Evolutionary conservation across 2,888 invertebrate species (phyloP).

Genomic region (Aspidiotus rigidus): DNA sequence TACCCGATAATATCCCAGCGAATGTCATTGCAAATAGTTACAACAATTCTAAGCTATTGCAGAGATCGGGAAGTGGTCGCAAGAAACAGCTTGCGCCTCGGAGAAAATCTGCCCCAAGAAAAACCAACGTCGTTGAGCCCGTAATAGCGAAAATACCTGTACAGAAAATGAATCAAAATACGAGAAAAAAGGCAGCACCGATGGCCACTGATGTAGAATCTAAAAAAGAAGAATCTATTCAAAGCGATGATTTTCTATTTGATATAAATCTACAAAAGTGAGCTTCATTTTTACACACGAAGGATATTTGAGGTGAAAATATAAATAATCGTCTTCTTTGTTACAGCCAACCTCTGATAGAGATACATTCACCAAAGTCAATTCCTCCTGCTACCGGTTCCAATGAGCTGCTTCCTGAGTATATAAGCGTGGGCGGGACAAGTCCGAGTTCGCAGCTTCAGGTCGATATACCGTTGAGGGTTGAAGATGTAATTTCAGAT

Average conservation of each 20-base stretch:
- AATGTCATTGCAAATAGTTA: not conserved
- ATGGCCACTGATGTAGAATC: not conserved
- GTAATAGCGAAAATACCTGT: not conserved
- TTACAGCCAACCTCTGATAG: conserved; percentile 14
- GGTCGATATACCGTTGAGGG: not conserved
- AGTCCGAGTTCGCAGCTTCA: not conserved
- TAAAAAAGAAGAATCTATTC: conserved; percentile 1
- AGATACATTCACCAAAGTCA: conserved; percentile 9
- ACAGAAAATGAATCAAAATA: conserved; percentile 7
- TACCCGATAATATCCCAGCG: not conserved
- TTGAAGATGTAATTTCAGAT: not conserved
- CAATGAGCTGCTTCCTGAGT: no score
- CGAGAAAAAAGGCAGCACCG: not conserved
- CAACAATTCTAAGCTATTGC: not conserved
- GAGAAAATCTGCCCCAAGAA: not conserved
- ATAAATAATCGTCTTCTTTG: not conserved
- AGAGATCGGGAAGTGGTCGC: not conserved
- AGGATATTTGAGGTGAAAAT: no score
- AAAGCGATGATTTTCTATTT: conserved; percentile 15
- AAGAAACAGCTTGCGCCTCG: not conserved
- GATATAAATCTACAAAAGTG: conserved; percentile 21
- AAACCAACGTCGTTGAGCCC: not conserved
- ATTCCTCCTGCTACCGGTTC: not conserved
- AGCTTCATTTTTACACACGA: not conserved
- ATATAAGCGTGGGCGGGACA: not conserved